Evolutionary conservation across 2,113 vertebrate species (phyloP).

Genomic region (Chionodraco myersi): DNA sequence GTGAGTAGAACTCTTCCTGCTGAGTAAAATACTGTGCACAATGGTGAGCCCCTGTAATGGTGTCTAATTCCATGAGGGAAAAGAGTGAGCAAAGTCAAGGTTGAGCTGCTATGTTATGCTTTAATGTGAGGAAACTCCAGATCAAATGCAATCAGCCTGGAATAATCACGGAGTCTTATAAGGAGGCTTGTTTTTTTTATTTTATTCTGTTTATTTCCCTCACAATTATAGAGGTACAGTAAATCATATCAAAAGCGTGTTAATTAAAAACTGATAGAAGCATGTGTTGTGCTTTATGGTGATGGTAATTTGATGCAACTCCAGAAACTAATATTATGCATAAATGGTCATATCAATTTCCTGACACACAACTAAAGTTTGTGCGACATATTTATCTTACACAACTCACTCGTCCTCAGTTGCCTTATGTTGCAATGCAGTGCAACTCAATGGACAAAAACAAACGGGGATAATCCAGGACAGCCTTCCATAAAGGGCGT

Average conservation of each 20-base stretch:
- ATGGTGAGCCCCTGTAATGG: neutral
- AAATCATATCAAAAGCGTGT: neutral
- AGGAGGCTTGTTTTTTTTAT: neutral
- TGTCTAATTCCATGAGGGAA: neutral
- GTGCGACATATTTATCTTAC: conserved; percentile 10
- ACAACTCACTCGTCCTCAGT: neutral
- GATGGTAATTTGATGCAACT: neutral
- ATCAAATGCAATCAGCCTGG: neutral
- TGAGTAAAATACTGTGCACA: neutral
- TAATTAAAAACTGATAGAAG: neutral
- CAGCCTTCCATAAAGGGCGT: neutral
- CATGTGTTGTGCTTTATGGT: neutral
- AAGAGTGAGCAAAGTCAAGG: conserved; percentile 1
- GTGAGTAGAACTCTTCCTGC: neutral
- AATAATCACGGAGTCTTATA: neutral
- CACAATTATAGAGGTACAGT: neutral
- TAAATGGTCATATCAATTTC: conserved; percentile 2
- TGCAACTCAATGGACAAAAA: conserved; percentile 29
- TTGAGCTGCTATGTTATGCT: neutral
- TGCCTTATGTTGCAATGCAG: conserved; percentile 22
- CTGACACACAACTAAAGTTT: neutral
- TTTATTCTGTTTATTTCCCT: neutral
- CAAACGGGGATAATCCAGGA: conserved; percentile 29
- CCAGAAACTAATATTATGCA: neutral
- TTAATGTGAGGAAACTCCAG: conserved; percentile 12